Conservation (phyloP, 2,888 invertebrate genomes). For the Eugnorisma glareosa region DNA sequence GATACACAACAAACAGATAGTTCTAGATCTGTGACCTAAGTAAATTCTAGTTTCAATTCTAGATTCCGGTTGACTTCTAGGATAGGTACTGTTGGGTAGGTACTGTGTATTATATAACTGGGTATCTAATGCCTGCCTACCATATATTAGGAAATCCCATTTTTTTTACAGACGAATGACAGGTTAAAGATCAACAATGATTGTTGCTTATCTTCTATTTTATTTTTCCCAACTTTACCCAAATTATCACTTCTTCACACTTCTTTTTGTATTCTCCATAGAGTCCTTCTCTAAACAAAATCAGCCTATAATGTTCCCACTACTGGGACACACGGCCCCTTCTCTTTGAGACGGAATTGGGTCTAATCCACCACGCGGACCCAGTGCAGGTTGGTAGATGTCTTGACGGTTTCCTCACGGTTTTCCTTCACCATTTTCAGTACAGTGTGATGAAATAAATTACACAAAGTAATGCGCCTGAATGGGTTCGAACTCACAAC, state of each 20-base stretch:
- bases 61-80: neutral
- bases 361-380: too few relatives aligned
- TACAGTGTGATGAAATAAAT: too few relatives aligned
- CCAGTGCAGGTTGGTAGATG: too few relatives aligned
- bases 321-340: too few relatives aligned
- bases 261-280: neutral
- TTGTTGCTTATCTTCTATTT: conserved; percentile 4
- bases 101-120: neutral
- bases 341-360: too few relatives aligned
- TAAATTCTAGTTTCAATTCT: neutral
- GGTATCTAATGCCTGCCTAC: neutral
- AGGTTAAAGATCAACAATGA: conserved; percentile 32
- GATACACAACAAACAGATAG: neutral
- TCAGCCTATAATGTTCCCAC: too few relatives aligned
- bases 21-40: neutral
- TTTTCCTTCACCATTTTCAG: too few relatives aligned
- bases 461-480: too few relatives aligned
- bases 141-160: neutral
- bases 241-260: conserved; percentile 11
- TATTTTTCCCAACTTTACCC: neutral
- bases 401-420: too few relatives aligned
- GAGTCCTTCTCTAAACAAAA: too few relatives aligned
- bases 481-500: too few relatives aligned
- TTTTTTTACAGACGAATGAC: neutral
- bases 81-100: neutral